phyloP scores from a whole-genome alignment of 2,113 vertebrate genomes.

The Odontophorus gujanensis region DNA sequence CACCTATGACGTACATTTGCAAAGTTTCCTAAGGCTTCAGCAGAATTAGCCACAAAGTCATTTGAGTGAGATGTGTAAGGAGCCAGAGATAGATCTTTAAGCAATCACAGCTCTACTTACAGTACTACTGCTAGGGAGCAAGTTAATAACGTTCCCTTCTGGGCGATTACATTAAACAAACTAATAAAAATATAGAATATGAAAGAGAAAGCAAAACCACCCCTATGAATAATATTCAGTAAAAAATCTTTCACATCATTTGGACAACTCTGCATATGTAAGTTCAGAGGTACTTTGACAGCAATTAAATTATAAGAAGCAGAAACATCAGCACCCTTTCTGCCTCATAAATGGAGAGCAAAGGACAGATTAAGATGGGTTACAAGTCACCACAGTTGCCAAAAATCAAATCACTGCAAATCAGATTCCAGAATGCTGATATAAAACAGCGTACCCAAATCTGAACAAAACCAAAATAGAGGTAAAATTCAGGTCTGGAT shows the following conservation, averaged over 20 bases:
- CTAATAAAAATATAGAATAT: background rate
- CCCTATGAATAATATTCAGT: rapidly evolving
- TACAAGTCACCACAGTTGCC: background rate
- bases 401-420: background rate
- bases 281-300: background rate
- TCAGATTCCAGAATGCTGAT: background rate
- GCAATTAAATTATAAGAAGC: background rate
- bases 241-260: background rate
- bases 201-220: background rate
- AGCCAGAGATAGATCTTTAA: conserved; percentile 57
- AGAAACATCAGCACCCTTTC: background rate
- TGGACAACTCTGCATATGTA: background rate
- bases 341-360: background rate
- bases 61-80: conserved; percentile 49
- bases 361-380: background rate
- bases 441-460: background rate
- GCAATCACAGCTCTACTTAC: conserved; percentile 51
- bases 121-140: conserved; percentile 9
- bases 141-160: background rate
- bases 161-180: background rate
- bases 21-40: conserved; percentile 49
- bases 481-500: background rate
- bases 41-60: conserved; percentile 70
- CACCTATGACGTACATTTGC: background rate
- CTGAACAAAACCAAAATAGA: background rate